A percentile compares a stretch with the other conserved stretches of the same genome.
phyloP scores from a whole-genome alignment of 2,113 vertebrate species.

The Thinocorus orbignyianus region DNA sequence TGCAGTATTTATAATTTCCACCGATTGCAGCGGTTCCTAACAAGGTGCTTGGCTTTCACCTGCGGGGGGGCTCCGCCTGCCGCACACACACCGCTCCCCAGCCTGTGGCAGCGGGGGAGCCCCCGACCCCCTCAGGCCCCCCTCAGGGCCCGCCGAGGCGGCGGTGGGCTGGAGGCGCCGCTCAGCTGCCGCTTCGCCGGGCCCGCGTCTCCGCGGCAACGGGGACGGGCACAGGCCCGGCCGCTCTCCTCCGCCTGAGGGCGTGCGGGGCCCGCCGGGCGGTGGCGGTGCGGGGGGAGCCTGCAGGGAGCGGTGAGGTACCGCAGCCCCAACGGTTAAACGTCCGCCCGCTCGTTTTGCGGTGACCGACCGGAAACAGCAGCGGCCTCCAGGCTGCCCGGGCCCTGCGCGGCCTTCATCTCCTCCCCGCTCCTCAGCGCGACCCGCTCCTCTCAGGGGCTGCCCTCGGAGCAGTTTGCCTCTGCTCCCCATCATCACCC shows the following conservation, averaged over 20 bases:
- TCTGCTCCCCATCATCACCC: too few relatives aligned
- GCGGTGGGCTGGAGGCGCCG: background rate
- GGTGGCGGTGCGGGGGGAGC: too few relatives aligned
- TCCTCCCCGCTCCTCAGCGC: too few relatives aligned
- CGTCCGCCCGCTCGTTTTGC: rapidly evolving
- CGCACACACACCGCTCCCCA: background rate
- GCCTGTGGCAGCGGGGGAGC: background rate
- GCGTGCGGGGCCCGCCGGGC: background rate
- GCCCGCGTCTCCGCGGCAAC: background rate
- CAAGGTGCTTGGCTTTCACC: too few relatives aligned
- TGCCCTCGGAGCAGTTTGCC: too few relatives aligned
- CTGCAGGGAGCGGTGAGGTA: rapidly evolving
- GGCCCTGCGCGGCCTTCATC: background rate
- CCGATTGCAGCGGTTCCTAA: rapidly evolving
- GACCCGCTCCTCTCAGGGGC: too few relatives aligned
- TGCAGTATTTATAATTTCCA: too few relatives aligned
- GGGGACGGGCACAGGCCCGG: too few relatives aligned
- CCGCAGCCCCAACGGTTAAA: too few relatives aligned
- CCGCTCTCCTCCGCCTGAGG: background rate
- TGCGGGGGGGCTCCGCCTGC: background rate
- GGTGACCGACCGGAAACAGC: too few relatives aligned
- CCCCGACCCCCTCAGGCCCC: background rate
- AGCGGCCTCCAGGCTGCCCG: background rate
- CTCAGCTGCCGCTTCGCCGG: background rate
- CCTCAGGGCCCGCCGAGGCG: background rate